phyloP scores from a whole-genome alignment of 2,113 vertebrate species.

The Romanogobio albipinnatus region DNA sequence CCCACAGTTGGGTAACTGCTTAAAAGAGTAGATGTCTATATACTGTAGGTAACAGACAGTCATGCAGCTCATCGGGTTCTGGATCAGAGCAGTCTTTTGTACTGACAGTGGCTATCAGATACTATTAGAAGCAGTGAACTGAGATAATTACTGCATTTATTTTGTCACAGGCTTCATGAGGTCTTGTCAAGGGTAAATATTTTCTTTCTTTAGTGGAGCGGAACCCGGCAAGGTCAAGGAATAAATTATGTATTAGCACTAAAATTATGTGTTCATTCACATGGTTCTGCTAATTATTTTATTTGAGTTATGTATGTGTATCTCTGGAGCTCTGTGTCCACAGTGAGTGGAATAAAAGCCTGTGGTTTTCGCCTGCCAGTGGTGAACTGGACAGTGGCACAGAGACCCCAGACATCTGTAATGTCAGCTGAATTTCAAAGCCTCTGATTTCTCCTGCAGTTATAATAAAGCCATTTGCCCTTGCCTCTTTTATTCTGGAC shows the following conservation, averaged over 20 bases:
- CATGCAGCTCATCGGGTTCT: too few species aligned
- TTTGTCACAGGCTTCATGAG: background rate
- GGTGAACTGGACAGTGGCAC: background rate
- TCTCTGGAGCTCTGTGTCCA: slow-evolving; percentile 4
- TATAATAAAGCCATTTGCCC: slow-evolving; percentile 10
- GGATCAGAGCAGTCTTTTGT: background rate
- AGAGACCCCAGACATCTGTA: background rate
- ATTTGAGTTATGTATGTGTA: background rate
- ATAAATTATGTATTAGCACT: slow-evolving; percentile 18
- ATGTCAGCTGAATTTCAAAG: slow-evolving; percentile 22
- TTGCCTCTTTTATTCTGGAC: background rate
- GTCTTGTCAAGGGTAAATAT: background rate
- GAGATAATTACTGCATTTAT: background rate
- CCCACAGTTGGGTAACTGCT: background rate
- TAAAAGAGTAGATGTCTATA: background rate
- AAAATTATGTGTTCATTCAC: background rate
- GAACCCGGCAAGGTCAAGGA: background rate
- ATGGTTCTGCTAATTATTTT: background rate
- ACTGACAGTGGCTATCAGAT: background rate
- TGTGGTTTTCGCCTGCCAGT: background rate
- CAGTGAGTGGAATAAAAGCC: slow-evolving; percentile 8
- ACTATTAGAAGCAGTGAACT: background rate
- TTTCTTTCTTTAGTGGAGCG: background rate
- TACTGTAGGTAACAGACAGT: background rate
- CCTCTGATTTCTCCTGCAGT: background rate